phyloP scores from a whole-genome alignment of 2,113 vertebrate genomes.

The Lampris megalopsis region DNA sequence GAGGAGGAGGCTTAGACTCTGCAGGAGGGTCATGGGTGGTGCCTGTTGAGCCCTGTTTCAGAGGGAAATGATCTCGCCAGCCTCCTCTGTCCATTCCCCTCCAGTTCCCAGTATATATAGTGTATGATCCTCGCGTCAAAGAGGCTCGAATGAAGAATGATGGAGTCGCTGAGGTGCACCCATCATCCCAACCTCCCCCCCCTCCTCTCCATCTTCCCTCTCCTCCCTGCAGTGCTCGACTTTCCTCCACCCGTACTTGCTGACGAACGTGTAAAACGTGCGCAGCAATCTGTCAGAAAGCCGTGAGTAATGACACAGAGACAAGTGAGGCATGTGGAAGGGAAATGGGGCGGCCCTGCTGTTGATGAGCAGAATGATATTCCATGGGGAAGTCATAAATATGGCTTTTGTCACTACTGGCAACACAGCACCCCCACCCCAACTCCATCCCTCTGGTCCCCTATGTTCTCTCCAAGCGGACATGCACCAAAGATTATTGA shows the following conservation, averaged over 20 bases:
- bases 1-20: too few relatives aligned
- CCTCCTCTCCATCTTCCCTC: background rate
- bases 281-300: slow-evolving; percentile 11
- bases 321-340: slow-evolving; percentile 10
- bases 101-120: background rate
- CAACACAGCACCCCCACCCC: slow-evolving; percentile 35
- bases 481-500: slow-evolving; percentile 39
- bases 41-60: background rate
- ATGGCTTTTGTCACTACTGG: slow-evolving; percentile 23
- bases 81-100: background rate
- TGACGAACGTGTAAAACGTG: slow-evolving; percentile 34
- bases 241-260: slow-evolving; percentile 18
- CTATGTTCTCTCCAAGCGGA: background rate
- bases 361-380: slow-evolving; percentile 36
- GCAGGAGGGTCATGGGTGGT: background rate
- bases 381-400: slow-evolving; percentile 43
- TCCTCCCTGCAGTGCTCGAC: background rate
- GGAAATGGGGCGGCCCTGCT: slow-evolving; percentile 28
- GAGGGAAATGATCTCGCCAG: too few relatives aligned
- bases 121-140: background rate
- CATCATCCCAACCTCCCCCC: background rate
- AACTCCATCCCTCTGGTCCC: background rate
- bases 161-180: background rate
- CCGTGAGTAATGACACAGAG: slow-evolving; percentile 44
- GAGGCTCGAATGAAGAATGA: background rate